Percentiles rank a stretch among this genome's conserved stretches.
Evolutionary conservation across 2,888 invertebrate species (phyloP).

Genomic region (Mamestra brassicae): DNA sequence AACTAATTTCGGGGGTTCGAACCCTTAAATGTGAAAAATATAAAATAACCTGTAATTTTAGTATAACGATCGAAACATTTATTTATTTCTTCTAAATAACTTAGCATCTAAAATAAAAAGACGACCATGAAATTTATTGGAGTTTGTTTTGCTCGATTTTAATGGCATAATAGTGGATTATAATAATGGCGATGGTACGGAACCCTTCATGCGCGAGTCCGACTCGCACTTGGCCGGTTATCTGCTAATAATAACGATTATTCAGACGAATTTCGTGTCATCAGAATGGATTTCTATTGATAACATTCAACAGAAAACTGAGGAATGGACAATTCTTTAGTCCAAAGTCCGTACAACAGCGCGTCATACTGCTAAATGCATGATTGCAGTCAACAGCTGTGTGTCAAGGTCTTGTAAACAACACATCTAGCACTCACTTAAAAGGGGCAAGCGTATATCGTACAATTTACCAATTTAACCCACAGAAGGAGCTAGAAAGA

Average conservation of each 20-base stretch:
- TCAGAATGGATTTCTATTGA: not conserved
- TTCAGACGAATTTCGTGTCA: not conserved
- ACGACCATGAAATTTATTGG: too few relatives aligned
- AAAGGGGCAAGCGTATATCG: not conserved
- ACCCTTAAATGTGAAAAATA: too few relatives aligned
- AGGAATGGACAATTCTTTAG: slow-evolving; percentile 6
- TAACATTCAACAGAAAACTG: not conserved
- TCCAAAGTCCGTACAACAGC: slow-evolving; percentile 38
- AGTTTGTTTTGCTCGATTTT: too few relatives aligned
- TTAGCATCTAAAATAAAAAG: too few relatives aligned
- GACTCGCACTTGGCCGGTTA: too few relatives aligned
- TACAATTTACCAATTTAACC: not conserved
- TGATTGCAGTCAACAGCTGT: slow-evolving; percentile 28
- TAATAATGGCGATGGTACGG: too few relatives aligned
- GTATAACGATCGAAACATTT: too few relatives aligned
- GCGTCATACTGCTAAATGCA: slow-evolving; percentile 17
- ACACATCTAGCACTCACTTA: not conserved
- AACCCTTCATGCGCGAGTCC: too few relatives aligned
- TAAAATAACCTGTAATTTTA: too few relatives aligned
- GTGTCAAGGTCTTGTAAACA: slow-evolving; percentile 34
- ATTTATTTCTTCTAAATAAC: too few relatives aligned
- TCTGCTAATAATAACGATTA: not conserved
- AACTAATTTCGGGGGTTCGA: too few relatives aligned
- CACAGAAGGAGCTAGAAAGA: not conserved
- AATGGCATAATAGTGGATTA: too few relatives aligned